phyloP scores from a whole-genome alignment of 2,888 invertebrate species.

The Alviniconcha strummeri region DNA sequence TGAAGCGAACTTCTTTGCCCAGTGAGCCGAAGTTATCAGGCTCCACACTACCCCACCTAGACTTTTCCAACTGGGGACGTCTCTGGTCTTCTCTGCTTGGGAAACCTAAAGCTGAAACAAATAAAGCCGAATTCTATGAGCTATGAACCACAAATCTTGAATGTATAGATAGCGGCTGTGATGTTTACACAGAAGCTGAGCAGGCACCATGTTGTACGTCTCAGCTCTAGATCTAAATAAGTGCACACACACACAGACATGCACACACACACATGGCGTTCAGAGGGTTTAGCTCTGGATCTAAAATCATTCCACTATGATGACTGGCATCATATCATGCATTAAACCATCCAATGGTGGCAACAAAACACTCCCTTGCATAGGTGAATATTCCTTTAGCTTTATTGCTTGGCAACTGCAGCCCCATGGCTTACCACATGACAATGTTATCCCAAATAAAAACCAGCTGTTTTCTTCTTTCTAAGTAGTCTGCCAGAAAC shows the following conservation, averaged over 20 bases:
- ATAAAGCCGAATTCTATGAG: not conserved
- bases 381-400: no score
- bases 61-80: constrained; percentile 6
- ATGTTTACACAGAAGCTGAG: no score
- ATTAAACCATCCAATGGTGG: no score
- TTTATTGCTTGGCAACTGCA: no score
- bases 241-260: not conserved
- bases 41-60: constrained; percentile 34
- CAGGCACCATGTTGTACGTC: not conserved
- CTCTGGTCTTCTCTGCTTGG: not conserved
- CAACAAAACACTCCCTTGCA: no score
- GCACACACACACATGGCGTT: not conserved
- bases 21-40: constrained; percentile 43
- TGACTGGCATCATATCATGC: no score
- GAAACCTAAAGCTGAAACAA: constrained; percentile 29
- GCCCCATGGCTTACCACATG: no score
- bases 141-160: not conserved
- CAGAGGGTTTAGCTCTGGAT: no score
- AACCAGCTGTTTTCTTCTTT: no score
- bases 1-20: constrained; percentile 54
- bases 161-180: not conserved
- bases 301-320: no score
- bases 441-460: no score
- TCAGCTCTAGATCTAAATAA: not conserved
- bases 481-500: no score